Conservation (phyloP, 2,113 vertebrate genomes). For the Anolis carolinensis region DNA sequence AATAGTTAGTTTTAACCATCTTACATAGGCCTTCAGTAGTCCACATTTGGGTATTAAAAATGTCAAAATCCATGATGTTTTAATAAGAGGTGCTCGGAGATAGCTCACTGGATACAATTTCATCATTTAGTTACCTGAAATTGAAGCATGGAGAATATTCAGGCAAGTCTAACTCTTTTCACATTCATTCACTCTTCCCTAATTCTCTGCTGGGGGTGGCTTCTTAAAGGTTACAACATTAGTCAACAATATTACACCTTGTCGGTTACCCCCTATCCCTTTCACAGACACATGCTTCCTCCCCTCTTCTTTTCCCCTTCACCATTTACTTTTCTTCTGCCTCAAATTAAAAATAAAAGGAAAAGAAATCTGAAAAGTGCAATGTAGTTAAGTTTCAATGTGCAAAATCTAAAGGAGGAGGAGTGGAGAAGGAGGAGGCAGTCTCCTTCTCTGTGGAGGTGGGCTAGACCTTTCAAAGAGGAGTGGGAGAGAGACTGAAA, state of each 20-base stretch:
- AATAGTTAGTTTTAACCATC: neutral
- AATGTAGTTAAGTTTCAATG: slow-evolving; percentile 2
- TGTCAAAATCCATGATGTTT: neutral
- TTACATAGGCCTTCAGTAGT: neutral
- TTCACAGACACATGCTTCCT: neutral
- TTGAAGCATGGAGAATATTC: neutral
- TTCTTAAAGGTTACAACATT: neutral
- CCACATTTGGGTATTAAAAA: neutral
- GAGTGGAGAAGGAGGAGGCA: neutral
- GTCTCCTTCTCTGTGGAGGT: slow-evolving; percentile 71
- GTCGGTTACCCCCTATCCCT: slow-evolving; percentile 1
- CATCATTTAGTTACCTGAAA: neutral
- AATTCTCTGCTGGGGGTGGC: neutral
- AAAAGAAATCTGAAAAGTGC: neutral
- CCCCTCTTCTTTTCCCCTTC: neutral
- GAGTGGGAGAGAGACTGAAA: slow-evolving; percentile 58
- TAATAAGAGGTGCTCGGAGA: neutral
- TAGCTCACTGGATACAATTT: neutral
- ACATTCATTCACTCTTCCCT: neutral
- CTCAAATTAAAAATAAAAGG: neutral
- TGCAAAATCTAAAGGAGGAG: neutral
- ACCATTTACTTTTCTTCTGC: slow-evolving; percentile 27
- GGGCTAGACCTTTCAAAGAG: slow-evolving; percentile 65
- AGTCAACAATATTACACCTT: neutral
- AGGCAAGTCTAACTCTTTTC: neutral